Evolutionary conservation across 2,113 vertebrate species (phyloP), one percentile per base, ranked within the genome.

Genomic region (Dasyprocta punctata): DNA sequence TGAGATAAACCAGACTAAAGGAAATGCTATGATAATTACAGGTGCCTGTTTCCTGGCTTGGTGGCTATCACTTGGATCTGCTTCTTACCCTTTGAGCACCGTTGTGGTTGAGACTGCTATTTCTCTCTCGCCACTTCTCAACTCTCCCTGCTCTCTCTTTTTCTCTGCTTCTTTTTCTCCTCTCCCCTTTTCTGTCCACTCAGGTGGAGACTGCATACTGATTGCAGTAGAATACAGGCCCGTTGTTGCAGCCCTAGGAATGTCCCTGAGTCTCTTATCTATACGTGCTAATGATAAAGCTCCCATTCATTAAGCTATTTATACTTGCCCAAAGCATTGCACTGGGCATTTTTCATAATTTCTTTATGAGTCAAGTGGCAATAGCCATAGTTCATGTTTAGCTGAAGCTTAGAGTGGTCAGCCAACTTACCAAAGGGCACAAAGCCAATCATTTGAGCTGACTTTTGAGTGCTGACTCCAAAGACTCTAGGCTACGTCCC

Each of bases 321-420:
- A 92, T 96, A 81, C 73, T 78, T 87, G 44, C 89, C 78, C 58
- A 84, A 95, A 96, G n/a, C 69, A 65, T 44, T 14, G 22, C 2
- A 71, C 52, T 47, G 65, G 77, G 44, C 58, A 61, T 77, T 96
- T 80, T 95, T 93, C 85, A 90, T 94, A 67, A 89, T 94, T 97
- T 88, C 63, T 78, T 95, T 88, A 49, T 85, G 61, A 97, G 78
- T 38, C 81, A 86, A 82, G 58, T 61, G 22, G 56, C 26, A 61
- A 78, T 92, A 82, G 41, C 52, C 75, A 44, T 92, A 85, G 95
- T 89, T 90, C 82, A 78, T 61, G 11, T 94, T 88, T 75, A 65
- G 63, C 65, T 94, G 58, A 63, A 86, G 58, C 87, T 82, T 95
- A 16, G 77, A 71, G 26, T 56, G 52, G 77, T 86, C 90, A 56